Percentiles rank a stretch among this genome's conserved stretches.
Conservation (phyloP, 2,888 invertebrate genomes). For the Leptinotarsa haldemani region DNA sequence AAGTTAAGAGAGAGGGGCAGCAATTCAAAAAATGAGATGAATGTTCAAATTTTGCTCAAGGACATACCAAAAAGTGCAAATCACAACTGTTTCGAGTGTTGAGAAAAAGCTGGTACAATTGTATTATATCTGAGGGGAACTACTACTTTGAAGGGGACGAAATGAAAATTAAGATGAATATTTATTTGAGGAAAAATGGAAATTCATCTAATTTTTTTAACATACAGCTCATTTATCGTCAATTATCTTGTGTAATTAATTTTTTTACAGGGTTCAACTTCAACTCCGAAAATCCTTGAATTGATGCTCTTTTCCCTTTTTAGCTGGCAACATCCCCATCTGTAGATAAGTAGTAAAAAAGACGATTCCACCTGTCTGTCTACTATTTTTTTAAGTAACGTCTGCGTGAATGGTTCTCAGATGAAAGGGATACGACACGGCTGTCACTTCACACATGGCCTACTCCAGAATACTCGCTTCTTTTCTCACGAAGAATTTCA, state of each 20-base stretch:
- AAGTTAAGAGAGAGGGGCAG: no score
- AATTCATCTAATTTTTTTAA: no score
- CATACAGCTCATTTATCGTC: no score
- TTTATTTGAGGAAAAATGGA: no score
- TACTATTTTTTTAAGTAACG: conserved; percentile 42
- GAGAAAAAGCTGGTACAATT: no score
- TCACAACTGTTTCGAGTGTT: no score
- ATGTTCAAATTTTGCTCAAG: no score
- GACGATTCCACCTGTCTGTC: conserved; percentile 47
- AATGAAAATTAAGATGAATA: no score
- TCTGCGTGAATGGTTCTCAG: conserved; percentile 45
- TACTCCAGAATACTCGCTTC: conserved; percentile 6
- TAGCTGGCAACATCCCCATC: conserved; percentile 41
- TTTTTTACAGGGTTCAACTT: conserved; percentile 43
- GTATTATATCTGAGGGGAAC: no score
- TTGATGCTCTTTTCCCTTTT: conserved; percentile 30
- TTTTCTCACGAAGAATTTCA: conserved; percentile 11
- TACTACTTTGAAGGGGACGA: no score
- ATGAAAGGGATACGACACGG: conserved; percentile 21
- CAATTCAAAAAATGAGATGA: no score
- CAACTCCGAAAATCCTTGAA: conserved; percentile 37
- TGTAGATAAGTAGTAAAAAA: conserved; percentile 54
- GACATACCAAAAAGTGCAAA: no score
- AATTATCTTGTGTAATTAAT: background rate
- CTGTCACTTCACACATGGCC: conserved; percentile 15